Conservation (phyloP, 2,113 vertebrate genomes). For the Seriola rivoliana region DNA sequence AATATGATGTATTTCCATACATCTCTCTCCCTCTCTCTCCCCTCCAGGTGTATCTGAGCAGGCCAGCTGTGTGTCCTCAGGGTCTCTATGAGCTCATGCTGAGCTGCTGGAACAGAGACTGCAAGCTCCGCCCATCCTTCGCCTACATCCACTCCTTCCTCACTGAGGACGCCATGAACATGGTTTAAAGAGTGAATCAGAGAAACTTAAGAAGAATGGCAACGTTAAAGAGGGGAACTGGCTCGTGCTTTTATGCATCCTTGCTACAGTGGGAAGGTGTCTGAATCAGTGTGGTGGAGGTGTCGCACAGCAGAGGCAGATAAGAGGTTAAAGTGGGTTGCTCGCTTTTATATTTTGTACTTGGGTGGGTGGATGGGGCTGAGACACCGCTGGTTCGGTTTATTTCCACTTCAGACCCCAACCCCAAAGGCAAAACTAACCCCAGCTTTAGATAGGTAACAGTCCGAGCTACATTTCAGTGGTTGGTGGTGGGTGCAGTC, state of each 20-base stretch:
- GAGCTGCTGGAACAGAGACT: constrained; percentile 93
- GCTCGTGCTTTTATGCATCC: constrained; percentile 2
- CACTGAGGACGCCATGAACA: constrained; percentile 91
- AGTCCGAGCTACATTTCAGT: constrained; percentile 39
- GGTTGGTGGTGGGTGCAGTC: constrained; percentile 75
- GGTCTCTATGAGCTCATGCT: constrained; percentile 93
- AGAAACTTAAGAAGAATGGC: background rate
- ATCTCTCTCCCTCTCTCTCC: background rate
- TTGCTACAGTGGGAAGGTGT: constrained; percentile 37
- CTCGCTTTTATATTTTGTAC: constrained; percentile 73
- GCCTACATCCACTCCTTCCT: constrained; percentile 89
- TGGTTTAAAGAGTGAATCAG: constrained; percentile 78
- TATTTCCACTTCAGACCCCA: constrained; percentile 62
- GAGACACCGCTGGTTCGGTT: constrained; percentile 84
- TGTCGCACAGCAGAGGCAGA: constrained; percentile 45
- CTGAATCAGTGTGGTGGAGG: constrained; percentile 38
- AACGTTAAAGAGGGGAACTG: background rate
- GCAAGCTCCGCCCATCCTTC: constrained; percentile 91
- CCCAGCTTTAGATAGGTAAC: constrained; percentile 34
- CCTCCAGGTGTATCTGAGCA: constrained; percentile 88
- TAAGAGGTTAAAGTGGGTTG: constrained; percentile 53
- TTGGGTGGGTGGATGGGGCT: constrained; percentile 65
- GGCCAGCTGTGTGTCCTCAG: constrained; percentile 90
- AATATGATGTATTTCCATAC: background rate
- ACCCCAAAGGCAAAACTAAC: constrained; percentile 27